phyloP scores from a whole-genome alignment of 2,888 invertebrate species.

The Cetonia aurata region DNA sequence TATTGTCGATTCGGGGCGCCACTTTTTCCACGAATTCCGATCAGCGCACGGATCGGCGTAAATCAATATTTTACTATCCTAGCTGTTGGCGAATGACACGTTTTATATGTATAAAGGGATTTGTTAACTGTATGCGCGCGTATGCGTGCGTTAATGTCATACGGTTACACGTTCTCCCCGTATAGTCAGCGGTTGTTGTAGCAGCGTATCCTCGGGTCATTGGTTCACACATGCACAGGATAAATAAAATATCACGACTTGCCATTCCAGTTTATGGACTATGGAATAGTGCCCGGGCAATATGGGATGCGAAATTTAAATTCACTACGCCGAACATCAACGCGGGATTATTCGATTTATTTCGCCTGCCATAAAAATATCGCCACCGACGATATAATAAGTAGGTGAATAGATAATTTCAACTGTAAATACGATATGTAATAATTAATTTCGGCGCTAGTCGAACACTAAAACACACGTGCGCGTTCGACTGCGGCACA shows the following conservation, averaged over 20 bases:
- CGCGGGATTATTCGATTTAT: conserved; percentile 34
- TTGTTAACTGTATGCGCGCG: conserved; percentile 55
- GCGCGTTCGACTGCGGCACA: too few species aligned
- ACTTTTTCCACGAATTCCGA: conserved; percentile 1
- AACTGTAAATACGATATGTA: too few species aligned
- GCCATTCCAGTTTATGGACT: conserved; percentile 62
- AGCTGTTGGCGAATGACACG: conserved; percentile 56
- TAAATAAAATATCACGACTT: conserved; percentile 64
- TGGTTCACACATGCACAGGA: conserved; percentile 63
- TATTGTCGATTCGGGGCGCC: conserved; percentile 18
- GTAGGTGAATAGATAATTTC: too few species aligned
- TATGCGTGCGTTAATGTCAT: neutral
- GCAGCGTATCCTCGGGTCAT: conserved; percentile 61
- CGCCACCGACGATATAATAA: too few species aligned
- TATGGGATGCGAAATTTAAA: conserved; percentile 63
- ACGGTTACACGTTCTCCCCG: conserved; percentile 13
- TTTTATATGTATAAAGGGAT: conserved; percentile 55
- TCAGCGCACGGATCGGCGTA: conserved; percentile 50
- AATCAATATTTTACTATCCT: conserved; percentile 63
- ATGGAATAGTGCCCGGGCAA: conserved; percentile 61
- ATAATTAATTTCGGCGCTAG: too few species aligned
- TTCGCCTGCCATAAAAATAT: neutral
- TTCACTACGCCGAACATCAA: conserved; percentile 48
- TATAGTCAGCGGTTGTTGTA: conserved; percentile 2
- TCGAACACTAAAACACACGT: too few species aligned